Base-by-base conservation (phyloP, 2,113 vertebrate species). In the Rhynchopsitta pachyrhyncha region DNA sequence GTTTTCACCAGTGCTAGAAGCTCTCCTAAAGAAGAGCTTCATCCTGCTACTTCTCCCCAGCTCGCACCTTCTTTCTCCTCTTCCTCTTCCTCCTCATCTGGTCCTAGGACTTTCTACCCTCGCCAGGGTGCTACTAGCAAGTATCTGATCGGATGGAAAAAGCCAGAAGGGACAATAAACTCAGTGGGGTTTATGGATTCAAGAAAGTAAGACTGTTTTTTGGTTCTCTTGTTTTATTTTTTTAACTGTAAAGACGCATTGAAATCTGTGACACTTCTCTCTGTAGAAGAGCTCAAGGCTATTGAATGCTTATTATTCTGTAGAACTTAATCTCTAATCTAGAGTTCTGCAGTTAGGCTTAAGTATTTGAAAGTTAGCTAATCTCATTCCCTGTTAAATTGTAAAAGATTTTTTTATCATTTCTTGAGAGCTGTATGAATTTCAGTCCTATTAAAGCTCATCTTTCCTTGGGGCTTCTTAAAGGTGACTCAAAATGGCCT, bases 111-210 rank as follows among this genome's bases (percentile, higher is more conserved):
- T 95, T 99, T 99, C 98, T 99, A 99, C 97, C 99, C 99, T 29
- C 99, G 99, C 71, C 99, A 99, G 98, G 99, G 99, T 39, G 99
- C 99, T 86, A 99, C 99, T 85, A 99, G 99, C 98, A 99, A 99
- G 98, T 99, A 99, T 97, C 98, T 99, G 97, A 99, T 99, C 3
- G 99, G 99, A 95, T 99, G 99, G 99, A 99, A 99, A 97, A 99
- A 99, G 86, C 99, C 99, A 0, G 99, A 99, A 91, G 99, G 99
- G 97, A 99, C 99, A 96, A 99, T 99, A 97, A 99, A 99, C 97
- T 99, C 99, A 29, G 99, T 99, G 94, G 99, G 99, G 90, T 99
- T 99, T 92, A 99, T 99, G 98, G 99, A 99, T 97, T 98, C 99
- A 19, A 98, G 99, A 97, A 99, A 99, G 99, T 99, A 99, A 99